Base-by-base conservation (phyloP, 2,113 vertebrate species). In the Pandion haliaetus region DNA sequence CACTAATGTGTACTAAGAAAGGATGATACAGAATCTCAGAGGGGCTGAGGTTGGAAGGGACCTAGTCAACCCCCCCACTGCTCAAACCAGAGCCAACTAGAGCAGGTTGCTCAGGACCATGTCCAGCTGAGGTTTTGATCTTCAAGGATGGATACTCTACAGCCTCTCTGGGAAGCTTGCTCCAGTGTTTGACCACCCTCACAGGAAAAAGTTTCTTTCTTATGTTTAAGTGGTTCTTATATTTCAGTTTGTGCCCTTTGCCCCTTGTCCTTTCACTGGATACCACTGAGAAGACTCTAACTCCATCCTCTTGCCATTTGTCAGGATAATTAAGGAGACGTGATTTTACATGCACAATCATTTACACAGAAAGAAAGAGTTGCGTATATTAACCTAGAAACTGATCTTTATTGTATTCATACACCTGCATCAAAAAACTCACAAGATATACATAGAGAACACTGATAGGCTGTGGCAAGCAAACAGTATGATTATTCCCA, bases 31-130 rank as follows among this genome's bases (percentile, higher is more conserved):
- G 47, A 80, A 55, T 28, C 38, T 31, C 6, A 3, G 15, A 72
- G 6, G 6, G 10, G 2, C 24, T 80, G 23, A 67, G 54, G 8
- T 0, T 80, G 32, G n/a, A 77, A 38, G 17, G 11, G 19, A 32
- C 11, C 8, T 50, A 5, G 1, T 28, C 38, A 29, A 55, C 3
- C 3, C 7, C 7, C 8, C 0, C 18, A 20, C 28, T 44, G 24
- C 42, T 86, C n/a, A 91, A 67, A 91, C 49, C 23, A 61, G 5
- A 10, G 14, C 23, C 24, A 82, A 31, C 14, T 32, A 34, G 2
- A 45, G 8, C 14, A 88, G 9, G 32, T 49, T 67, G 28, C 42
- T 54, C 47, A 61, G 36, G 25, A 55, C 19, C 29, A 16, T 1
- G 7, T 59, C 32, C 23, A 38, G 44, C 11, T 19, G 34, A 55